Evolutionary conservation across 2,113 vertebrate species (phyloP), one percentile per base, ranked within the genome.

Genomic region (Psophia crepitans): DNA sequence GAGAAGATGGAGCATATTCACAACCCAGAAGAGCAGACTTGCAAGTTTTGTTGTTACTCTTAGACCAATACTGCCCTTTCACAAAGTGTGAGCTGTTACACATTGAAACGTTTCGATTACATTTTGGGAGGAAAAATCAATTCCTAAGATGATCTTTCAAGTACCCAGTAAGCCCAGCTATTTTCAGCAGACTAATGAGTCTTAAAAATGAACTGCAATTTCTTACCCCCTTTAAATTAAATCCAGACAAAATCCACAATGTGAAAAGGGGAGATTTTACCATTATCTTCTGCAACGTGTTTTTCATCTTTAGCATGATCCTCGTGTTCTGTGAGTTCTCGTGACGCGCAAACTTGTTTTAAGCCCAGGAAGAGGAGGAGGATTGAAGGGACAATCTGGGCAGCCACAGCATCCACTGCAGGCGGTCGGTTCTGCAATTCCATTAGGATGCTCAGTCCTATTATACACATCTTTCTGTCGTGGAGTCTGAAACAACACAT

Each of bases 401-500:
- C 98, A 6, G 97, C 99, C 12, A 99, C 99, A 8, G 98, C 98
- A 33, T 99, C 98, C 37, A 99, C 97, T 7, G 98, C 98, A 5
- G 98, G 98, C 1, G 99, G 99, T 49, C 99, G 98, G 70, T 97
- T 98, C 16, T 99, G 99, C 63, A 99, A 97, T 87, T 99, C 99
- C 98, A 99, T 98, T 74, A 99, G 97, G 86, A 99, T 98, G 54
- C 99, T 99, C 83, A 99, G 97, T 64, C 99, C 99, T 53, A 99
- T 99, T 97, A 99, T 99, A 94, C 99, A 99, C 98, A 99, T 99
- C 97, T 99, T 99, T 65, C 99, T 98, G 96, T 99, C 99, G 23
- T 99, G 99, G 71, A 99, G 98, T 71, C 99, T 99, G 96, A 78
- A 94, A 87, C 35, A 65, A 64, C 35, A 82, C 10, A 84, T n/a